Conservation (phyloP, 2,113 vertebrate species). For the Anarrhichthys ocellatus region DNA sequence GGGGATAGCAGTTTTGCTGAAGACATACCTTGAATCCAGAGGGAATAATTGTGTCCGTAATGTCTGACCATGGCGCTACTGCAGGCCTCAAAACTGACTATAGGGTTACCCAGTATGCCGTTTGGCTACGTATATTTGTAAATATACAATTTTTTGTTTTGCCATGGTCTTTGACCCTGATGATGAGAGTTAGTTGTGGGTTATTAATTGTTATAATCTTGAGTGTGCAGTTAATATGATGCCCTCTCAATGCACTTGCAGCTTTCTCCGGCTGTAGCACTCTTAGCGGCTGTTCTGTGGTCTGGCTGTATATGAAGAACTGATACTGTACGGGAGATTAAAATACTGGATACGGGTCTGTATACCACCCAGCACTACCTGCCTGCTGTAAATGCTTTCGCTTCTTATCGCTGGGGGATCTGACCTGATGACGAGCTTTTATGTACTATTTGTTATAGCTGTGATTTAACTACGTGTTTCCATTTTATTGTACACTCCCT, state of each 20-base stretch:
- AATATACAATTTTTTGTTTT: not conserved
- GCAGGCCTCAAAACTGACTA: not conserved
- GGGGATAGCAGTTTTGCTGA: not conserved
- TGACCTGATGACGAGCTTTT: no score
- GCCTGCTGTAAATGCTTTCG: not conserved
- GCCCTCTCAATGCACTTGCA: not conserved
- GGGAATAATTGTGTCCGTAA: not conserved
- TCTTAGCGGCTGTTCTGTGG: not conserved
- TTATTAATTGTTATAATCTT: not conserved
- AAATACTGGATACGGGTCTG: not conserved
- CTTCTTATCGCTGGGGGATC: no score
- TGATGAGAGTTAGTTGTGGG: not conserved
- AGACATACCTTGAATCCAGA: not conserved
- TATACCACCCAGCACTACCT: no score
- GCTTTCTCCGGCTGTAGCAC: no score
- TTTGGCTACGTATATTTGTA: not conserved
- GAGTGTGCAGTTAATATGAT: not conserved
- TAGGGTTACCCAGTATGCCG: not conserved
- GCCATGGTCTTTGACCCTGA: not conserved
- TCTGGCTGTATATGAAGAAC: not conserved
- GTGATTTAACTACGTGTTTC: not conserved
- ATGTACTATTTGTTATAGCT: not conserved
- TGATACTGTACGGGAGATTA: not conserved
- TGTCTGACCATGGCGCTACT: not conserved
- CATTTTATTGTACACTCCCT: not conserved